Conservation (phyloP, 2,797 vertebrate species). For the Urophycis tenuis region DNA sequence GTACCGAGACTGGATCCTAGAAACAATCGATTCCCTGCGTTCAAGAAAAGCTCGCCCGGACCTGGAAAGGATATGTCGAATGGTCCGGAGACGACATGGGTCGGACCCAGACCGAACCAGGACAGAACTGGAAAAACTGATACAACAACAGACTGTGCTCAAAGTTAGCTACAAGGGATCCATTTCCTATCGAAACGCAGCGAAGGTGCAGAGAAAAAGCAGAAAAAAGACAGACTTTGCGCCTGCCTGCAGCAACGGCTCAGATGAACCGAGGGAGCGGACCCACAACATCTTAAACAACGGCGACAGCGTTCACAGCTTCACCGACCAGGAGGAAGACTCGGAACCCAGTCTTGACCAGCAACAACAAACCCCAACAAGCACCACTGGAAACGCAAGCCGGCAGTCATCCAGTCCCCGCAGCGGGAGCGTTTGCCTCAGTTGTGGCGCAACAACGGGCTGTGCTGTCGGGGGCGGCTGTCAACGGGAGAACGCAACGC, state of each 20-base stretch:
- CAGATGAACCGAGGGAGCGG: conserved; percentile 55
- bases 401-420: conserved; percentile 33
- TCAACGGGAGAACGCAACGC: conserved; percentile 58
- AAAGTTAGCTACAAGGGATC: conserved; percentile 91
- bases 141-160: conserved; percentile 83
- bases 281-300: conserved; percentile 57
- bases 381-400: conserved; percentile 38
- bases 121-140: conserved; percentile 85
- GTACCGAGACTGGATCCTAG: conserved; percentile 86
- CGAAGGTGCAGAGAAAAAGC: conserved; percentile 81
- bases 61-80: conserved; percentile 85
- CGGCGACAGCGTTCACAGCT: conserved; percentile 69
- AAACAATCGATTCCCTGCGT: conserved; percentile 87
- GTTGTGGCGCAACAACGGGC: conserved; percentile 62
- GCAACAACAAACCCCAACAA: conserved; percentile 38
- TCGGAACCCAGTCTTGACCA: conserved; percentile 54
- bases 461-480: conserved; percentile 58
- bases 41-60: conserved; percentile 88
- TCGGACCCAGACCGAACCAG: conserved; percentile 83
- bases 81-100: conserved; percentile 86
- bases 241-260: conserved; percentile 27
- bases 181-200: conserved; percentile 84
- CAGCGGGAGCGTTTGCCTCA: conserved; percentile 58
- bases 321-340: conserved; percentile 63
- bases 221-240: conserved; percentile 69